These are phyloP conservation scores for Clarias macrocephalus DNA, from an alignment of 2,113 vertebrate species.

Conservation along the genomic window DNA sequence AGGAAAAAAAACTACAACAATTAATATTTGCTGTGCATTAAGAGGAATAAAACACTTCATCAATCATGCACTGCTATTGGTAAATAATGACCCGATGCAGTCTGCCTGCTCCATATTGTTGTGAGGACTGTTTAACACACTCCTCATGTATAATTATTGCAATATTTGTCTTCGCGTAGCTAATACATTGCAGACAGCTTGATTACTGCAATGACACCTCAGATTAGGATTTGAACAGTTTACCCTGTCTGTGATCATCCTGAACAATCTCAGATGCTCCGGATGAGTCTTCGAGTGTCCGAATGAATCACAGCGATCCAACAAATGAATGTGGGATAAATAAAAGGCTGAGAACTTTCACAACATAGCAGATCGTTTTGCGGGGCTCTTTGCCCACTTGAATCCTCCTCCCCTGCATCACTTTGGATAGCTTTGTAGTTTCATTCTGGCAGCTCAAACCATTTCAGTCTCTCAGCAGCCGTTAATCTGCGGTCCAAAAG, in stretches of 20 bases:
- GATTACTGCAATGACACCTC: not conserved
- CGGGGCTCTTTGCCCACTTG: not conserved
- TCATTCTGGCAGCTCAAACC: not conserved
- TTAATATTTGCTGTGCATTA: not conserved
- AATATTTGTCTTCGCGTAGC: not conserved
- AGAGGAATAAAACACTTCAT: not conserved
- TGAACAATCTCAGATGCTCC: constrained; percentile 1
- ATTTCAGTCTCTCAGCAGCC: constrained; percentile 11
- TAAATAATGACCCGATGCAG: not conserved
- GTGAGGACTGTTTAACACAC: not conserved
- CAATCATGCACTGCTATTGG: not conserved
- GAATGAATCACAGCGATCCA: not conserved
- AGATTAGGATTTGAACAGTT: not conserved
- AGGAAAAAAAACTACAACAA: not conserved
- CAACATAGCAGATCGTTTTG: not conserved
- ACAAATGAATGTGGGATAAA: not conserved
- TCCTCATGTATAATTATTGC: not conserved
- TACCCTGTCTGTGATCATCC: not conserved
- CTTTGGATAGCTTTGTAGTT: not conserved
- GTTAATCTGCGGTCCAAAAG: not conserved
- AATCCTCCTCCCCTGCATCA: not conserved
- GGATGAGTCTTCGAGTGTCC: not conserved
- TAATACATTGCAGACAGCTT: not conserved
- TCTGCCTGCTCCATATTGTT: not conserved
- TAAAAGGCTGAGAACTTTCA: not conserved